phyloP scores from a whole-genome alignment of 2,888 invertebrate species.

The Serrognathus titanus region DNA sequence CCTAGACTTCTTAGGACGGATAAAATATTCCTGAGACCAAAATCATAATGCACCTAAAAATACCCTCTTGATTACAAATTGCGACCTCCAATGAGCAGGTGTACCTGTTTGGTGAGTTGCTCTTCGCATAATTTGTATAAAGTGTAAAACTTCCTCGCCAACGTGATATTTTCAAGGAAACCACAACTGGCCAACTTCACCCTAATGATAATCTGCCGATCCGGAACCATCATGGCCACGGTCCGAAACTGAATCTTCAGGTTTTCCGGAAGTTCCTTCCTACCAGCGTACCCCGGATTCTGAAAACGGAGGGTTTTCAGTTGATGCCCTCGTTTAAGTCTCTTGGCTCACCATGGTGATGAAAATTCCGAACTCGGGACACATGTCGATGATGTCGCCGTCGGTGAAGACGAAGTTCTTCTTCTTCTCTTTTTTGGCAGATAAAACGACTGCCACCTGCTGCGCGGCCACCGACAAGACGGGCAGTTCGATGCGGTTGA shows the following conservation, averaged over 20 bases:
- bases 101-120: slow-evolving; percentile 90
- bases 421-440: slow-evolving; percentile 90
- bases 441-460: slow-evolving; percentile 90
- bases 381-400: slow-evolving; percentile 89
- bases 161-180: slow-evolving; percentile 90
- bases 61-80: background rate
- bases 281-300: slow-evolving; percentile 97
- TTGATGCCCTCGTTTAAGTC: background rate
- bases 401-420: slow-evolving; percentile 91
- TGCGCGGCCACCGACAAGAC: slow-evolving; percentile 95
- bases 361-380: slow-evolving; percentile 94
- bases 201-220: slow-evolving; percentile 93
- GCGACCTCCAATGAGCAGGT: background rate
- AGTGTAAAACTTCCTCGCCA: slow-evolving; percentile 94
- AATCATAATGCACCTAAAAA: slow-evolving; percentile 95
- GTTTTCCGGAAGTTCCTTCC: slow-evolving; percentile 95
- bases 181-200: slow-evolving; percentile 96
- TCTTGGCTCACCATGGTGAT: slow-evolving; percentile 81
- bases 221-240: slow-evolving; percentile 99
- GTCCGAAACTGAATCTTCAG: slow-evolving; percentile 96
- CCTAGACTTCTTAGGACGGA: slow-evolving; percentile 92
- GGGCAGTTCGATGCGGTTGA: slow-evolving; percentile 91
- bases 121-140: slow-evolving; percentile 96
- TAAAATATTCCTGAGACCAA: slow-evolving; percentile 90
- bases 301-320: slow-evolving; percentile 42